Evolutionary conservation across 2,113 vertebrate species (phyloP), one percentile per base, ranked within the genome.

Genomic region (Chionomys nivalis): DNA sequence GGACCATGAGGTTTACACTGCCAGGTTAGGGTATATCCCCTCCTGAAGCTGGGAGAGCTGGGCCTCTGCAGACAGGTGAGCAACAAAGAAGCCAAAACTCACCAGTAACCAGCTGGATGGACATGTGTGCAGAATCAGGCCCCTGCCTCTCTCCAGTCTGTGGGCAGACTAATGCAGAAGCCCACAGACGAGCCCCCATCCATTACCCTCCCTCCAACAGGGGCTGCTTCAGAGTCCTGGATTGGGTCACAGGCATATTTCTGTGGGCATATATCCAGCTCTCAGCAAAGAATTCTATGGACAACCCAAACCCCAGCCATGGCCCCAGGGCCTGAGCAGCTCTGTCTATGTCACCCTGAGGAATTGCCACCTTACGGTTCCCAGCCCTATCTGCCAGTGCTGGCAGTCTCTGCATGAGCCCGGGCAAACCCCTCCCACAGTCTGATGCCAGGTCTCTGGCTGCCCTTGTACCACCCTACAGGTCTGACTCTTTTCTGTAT

Each of bases 391-490:
- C 31, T 49, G 39, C 75, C 14, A 68, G 55, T 19, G 23, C 33
- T 12, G n/a, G 24, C 47, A 26, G 23, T 52, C 76, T 28, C 44
- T 52, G 5, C 33, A 0, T 70, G 24, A 26, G n/a, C 77, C 47
- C 47, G 33, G 68, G 36, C 52, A 42, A 1, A 24, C 42, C 72
- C 10, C n/a, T 1, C 65, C 7, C 12, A 8, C 28, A 76, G 68
- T 28, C 6, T 2, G 2, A 26, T 1, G 19, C 2, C 1, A 1
- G 39, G 4, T 1, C 31, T 44, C 52, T 13, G 6, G 17, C 65
- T 36, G 77, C 13, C 28, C 26, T n/a, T 1, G 0, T 21, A 14
- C 39, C 77, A 19, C 36, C 58, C n/a, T 14, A 3, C 5, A 5
- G 21, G 61, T 19, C 9, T 42, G 26, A 36, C 11, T 88, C 75